Conservation (phyloP, 64 coral and sea anemone species). For the Hydrozoanthus tunicans region DNA sequence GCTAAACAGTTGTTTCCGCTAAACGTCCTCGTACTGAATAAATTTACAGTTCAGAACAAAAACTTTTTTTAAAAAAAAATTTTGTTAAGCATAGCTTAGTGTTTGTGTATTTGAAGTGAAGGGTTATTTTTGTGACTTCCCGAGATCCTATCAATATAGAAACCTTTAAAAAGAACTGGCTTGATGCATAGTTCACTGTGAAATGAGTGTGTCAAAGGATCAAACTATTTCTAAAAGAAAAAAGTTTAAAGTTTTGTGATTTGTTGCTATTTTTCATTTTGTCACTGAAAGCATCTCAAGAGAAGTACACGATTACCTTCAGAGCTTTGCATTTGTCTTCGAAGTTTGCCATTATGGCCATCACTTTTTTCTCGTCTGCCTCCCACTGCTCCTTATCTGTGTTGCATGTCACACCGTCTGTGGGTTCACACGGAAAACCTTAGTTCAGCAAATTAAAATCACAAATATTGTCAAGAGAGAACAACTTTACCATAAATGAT, state of each 20-base stretch:
- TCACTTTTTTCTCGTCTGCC: not conserved
- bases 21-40: too few relatives aligned
- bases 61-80: too few relatives aligned
- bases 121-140: not conserved
- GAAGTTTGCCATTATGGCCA: constrained; percentile 21
- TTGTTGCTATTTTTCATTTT: too few relatives aligned
- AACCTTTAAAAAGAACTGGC: not conserved
- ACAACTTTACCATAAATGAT: too few relatives aligned
- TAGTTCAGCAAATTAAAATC: not conserved
- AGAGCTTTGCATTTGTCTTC: constrained; percentile 46
- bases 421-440: not conserved
- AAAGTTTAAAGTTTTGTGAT: too few relatives aligned
- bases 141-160: not conserved
- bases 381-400: constrained; percentile 41
- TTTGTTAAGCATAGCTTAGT: too few relatives aligned
- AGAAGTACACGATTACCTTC: not conserved
- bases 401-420: constrained; percentile 28
- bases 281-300: not conserved
- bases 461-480: not conserved
- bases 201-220: too few relatives aligned
- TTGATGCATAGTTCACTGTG: not conserved
- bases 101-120: not conserved
- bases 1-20: too few relatives aligned
- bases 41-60: too few relatives aligned
- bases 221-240: too few relatives aligned